A percentile compares a stretch with the other conserved stretches of the same genome.
Evolutionary conservation across 2,888 invertebrate genomes (phyloP).

Genomic region (Seira ritae): DNA sequence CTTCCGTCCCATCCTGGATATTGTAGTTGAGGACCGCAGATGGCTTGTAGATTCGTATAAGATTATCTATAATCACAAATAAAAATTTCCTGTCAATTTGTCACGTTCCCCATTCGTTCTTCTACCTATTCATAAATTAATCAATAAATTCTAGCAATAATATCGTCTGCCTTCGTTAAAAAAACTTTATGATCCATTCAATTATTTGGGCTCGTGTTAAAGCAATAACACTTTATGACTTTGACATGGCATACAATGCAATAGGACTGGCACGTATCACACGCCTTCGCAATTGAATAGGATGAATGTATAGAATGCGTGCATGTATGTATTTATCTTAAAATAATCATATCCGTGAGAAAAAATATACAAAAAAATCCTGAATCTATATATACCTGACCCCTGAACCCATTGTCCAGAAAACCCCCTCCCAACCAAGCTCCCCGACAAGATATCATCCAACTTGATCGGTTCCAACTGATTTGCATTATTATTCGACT

Average conservation of each 20-base stretch:
- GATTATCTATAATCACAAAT: constrained; percentile 39
- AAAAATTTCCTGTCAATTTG: neutral
- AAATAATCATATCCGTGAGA: neutral
- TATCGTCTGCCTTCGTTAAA: too few species aligned
- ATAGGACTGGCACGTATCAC: too few species aligned
- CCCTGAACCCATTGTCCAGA: constrained; percentile 48
- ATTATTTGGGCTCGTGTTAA: too few species aligned
- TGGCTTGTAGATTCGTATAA: constrained; percentile 32
- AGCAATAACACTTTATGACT: too few species aligned
- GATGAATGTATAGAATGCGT: neutral
- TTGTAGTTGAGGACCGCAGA: constrained; percentile 32
- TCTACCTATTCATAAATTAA: too few species aligned
- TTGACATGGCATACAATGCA: too few species aligned
- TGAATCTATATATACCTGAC: constrained; percentile 50
- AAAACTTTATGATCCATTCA: too few species aligned
- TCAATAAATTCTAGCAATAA: too few species aligned
- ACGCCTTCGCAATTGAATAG: too few species aligned
- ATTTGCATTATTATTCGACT: neutral
- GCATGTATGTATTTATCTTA: neutral
- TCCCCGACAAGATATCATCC: constrained; percentile 46
- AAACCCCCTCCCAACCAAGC: constrained; percentile 40
- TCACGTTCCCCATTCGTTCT: too few species aligned
- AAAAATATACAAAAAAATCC: neutral
- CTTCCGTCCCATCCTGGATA: neutral
- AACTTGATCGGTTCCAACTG: constrained; percentile 52